phyloP scores from a whole-genome alignment of 2,888 invertebrate species.

The Troides helena region DNA sequence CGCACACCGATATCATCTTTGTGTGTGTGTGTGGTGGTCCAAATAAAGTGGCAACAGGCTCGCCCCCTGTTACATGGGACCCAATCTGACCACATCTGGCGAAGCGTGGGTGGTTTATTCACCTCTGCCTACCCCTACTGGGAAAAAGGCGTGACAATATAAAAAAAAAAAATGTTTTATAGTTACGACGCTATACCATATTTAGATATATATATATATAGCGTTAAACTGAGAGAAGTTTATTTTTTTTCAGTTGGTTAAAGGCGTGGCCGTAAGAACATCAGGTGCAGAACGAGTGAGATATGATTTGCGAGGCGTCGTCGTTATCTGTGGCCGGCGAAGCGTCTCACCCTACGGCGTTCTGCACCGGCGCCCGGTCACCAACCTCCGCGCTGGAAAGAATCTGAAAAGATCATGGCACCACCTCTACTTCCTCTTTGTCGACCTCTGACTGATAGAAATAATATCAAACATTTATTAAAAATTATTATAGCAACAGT shows the following conservation, averaged over 20 bases:
- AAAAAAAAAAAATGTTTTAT: too few species aligned
- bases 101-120: too few species aligned
- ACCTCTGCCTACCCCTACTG: too few species aligned
- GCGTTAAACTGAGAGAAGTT: not conserved
- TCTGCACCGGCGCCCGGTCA: conserved; percentile 61
- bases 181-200: not conserved
- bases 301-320: conserved; percentile 68
- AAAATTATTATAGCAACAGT: not conserved
- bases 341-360: conserved; percentile 56
- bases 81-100: too few species aligned
- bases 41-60: too few species aligned
- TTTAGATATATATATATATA: not conserved
- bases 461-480: not conserved
- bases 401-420: conserved; percentile 6
- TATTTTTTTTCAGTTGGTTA: not conserved
- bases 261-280: not conserved
- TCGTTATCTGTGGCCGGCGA: conserved; percentile 66
- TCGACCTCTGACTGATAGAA: not conserved
- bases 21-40: too few species aligned
- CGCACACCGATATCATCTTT: too few species aligned
- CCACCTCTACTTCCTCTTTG: not conserved
- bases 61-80: too few species aligned
- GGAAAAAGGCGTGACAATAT: too few species aligned
- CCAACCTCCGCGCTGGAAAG: conserved; percentile 48
- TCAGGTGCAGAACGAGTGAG: conserved; percentile 49